Evolutionary conservation across 2,888 invertebrate species (phyloP), one percentile per base, ranked within the genome.

Genomic region (Taenaris catops): DNA sequence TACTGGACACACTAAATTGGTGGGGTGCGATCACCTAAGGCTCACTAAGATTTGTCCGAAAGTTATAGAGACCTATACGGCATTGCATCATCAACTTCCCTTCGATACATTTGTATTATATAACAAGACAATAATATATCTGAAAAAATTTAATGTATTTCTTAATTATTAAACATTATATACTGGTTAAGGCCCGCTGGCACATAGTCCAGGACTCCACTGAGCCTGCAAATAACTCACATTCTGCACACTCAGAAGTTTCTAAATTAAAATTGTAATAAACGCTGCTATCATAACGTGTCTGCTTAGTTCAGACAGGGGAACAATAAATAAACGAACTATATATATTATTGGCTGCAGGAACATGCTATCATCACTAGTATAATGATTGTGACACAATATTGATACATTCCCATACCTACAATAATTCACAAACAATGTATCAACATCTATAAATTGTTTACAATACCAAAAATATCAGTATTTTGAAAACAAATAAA

Each of bases 91-190:
- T 67, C 64, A 76, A 76, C 75, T 63, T 68, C 64, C 67, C 62
- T 66, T 64, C 58, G 74, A 83, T 84, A 87, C 83, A 84, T 73
- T 81, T 86, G 75, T 84, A 83, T 76, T 79, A 86, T 81, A 84
- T 87, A 87, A 87, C 87, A 87, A 87, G 83, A 83, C 78, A 83
- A 83, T 84, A 83, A 84, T 87, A 87, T 84, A 86, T 86, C 78
- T 87, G 86, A 86, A 83, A 83, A 74, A 76, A 73, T 84, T 81
- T 78, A 78, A 83, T 83, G 79, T 80, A 76, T n/a, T 76, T 66
- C 81, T 79, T 84, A 81, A 76, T 65, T 74, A 75, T 72, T 79
- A 76, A 80, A 79, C 76, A 76, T 83, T 78, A 79, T 73, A 78
- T 75, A 76, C 74, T 79, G 84, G 78, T 75, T 76, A 73, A 73